phyloP scores from a whole-genome alignment of 2,888 invertebrate genomes.

The Mycogona germanica region DNA sequence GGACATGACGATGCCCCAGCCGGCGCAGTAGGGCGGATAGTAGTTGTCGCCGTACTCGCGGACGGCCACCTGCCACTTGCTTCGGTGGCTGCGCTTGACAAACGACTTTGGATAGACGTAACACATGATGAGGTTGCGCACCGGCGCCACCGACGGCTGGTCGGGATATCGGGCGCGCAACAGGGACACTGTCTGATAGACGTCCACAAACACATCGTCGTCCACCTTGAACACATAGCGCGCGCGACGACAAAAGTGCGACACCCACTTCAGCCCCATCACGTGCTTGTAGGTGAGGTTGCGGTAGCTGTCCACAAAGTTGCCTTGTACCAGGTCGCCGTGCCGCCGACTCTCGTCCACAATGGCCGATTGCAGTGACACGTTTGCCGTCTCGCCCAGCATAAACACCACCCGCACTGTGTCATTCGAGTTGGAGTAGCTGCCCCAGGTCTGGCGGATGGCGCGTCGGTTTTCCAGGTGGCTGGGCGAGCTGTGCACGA shows the following conservation, averaged over 20 bases:
- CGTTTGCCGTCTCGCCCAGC: conserved; percentile 22
- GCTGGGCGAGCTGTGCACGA: conserved; percentile 17
- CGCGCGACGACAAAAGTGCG: conserved; percentile 31
- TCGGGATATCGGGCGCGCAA: neutral
- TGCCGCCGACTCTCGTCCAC: conserved; percentile 22
- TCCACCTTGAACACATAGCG: conserved; percentile 36
- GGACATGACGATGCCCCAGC: conserved; percentile 36
- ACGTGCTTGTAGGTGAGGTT: conserved; percentile 39
- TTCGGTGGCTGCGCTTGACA: conserved; percentile 30
- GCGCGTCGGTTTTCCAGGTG: conserved; percentile 8
- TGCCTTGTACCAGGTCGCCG: conserved; percentile 26
- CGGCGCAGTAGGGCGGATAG: conserved; percentile 38
- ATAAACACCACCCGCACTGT: conserved; percentile 23
- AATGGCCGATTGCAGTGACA: conserved; percentile 19
- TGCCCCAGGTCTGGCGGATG: conserved; percentile 20
- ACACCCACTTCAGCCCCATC: conserved; percentile 35
- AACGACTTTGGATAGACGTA: conserved; percentile 23
- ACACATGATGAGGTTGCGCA: conserved; percentile 24
- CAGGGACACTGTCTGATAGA: conserved; percentile 26
- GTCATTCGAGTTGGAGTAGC: conserved; percentile 2
- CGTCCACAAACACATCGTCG: conserved; percentile 38
- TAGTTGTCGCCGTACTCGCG: conserved; percentile 33
- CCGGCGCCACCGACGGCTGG: conserved; percentile 17
- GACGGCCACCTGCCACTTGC: conserved; percentile 35
- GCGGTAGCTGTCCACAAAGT: conserved; percentile 35